These are phyloP conservation scores for Urocynchramus pylzowi DNA, from an alignment of 2,113 vertebrate genomes.

Conservation along the genomic window DNA sequence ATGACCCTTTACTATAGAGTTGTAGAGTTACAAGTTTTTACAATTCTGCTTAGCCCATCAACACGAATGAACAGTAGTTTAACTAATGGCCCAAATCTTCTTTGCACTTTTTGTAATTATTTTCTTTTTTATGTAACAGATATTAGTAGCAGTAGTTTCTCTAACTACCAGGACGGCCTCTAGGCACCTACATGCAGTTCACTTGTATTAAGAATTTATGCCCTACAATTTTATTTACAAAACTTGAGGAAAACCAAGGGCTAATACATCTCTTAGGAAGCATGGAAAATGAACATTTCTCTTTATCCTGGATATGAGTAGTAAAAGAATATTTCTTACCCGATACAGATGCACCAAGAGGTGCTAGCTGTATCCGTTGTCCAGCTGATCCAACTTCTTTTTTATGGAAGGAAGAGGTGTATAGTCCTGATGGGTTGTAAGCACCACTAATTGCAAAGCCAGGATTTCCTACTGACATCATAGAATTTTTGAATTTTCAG, in stretches of 20 bases:
- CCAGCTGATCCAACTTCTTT: conserved; percentile 91
- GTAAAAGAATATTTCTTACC: conserved; percentile 72
- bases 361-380: conserved; percentile 89
- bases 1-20: neutral
- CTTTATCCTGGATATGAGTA: neutral
- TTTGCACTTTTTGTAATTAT: neutral
- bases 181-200: neutral
- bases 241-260: neutral
- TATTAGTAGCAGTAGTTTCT: neutral
- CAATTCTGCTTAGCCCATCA: neutral
- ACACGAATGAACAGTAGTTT: neutral
- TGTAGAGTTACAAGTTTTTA: neutral
- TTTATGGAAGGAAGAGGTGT: conserved; percentile 88
- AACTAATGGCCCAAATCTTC: neutral
- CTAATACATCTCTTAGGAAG: neutral
- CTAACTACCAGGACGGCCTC: neutral
- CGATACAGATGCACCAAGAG: conserved; percentile 74
- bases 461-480: conserved; percentile 76
- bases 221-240: neutral
- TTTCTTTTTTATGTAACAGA: neutral
- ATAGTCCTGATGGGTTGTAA: conserved; percentile 79
- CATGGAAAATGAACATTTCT: neutral
- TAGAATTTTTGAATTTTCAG: conserved; percentile 16
- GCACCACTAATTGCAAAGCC: conserved; percentile 66
- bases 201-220: neutral